Conservation (phyloP, 2,888 invertebrate genomes). For the Amblyteles armatorius region DNA sequence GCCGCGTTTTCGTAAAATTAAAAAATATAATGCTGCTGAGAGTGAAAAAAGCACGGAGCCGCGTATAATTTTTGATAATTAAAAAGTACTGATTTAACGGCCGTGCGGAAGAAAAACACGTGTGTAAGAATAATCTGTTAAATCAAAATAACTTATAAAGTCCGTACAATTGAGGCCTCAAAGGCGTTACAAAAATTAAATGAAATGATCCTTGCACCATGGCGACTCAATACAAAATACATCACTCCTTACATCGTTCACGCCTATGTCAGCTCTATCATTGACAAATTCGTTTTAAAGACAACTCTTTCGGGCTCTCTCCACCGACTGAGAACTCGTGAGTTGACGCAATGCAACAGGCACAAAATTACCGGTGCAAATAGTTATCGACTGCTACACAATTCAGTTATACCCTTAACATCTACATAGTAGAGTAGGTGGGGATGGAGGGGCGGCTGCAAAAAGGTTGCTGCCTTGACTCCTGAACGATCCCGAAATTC, state of each 20-base stretch:
- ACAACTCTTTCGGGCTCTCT: not conserved
- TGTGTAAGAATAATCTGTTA: not conserved
- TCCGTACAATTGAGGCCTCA: constrained; percentile 16
- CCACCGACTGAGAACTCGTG: not conserved
- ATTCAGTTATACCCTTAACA: constrained; percentile 42
- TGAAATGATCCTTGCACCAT: constrained; percentile 17
- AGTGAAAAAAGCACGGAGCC: constrained; percentile 18
- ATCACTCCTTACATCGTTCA: not conserved
- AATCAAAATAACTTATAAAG: constrained; percentile 7
- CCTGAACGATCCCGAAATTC: constrained; percentile 57
- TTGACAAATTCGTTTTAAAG: not conserved
- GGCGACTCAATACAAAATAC: not conserved
- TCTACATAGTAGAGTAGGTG: constrained; percentile 39
- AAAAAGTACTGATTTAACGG: constrained; percentile 8
- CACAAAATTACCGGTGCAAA: constrained; percentile 20
- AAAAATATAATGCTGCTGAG: constrained; percentile 21
- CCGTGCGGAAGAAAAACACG: constrained; percentile 13
- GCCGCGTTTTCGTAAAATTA: not conserved
- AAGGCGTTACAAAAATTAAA: constrained; percentile 18
- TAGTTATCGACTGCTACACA: constrained; percentile 39
- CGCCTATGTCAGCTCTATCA: constrained; percentile 30
- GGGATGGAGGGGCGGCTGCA: constrained; percentile 40
- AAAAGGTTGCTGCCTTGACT: constrained; percentile 46
- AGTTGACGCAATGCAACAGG: constrained; percentile 6
- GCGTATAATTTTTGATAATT: constrained; percentile 13